Evolutionary conservation across 2,888 invertebrate species (phyloP).

Genomic region (Phragmatobia fuliginosa): DNA sequence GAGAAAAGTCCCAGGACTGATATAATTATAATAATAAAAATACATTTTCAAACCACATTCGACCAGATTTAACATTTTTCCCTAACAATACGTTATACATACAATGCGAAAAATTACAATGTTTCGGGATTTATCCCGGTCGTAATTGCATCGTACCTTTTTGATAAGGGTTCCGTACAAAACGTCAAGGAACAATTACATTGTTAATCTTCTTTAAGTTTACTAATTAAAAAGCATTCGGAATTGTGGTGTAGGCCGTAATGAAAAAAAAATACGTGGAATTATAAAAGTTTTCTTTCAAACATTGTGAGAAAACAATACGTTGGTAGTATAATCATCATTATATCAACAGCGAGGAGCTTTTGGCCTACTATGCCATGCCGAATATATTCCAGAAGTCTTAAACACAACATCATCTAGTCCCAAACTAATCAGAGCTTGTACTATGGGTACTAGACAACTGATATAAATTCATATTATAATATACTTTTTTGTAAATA

Average conservation of each 20-base stretch:
- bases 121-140: background rate
- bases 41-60: background rate
- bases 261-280: background rate
- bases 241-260: slow-evolving; percentile 10
- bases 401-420: too few relatives aligned
- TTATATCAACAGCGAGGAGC: too few relatives aligned
- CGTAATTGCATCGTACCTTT: slow-evolving; percentile 15
- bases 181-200: slow-evolving; percentile 9
- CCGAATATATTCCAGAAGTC: too few relatives aligned
- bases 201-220: slow-evolving; percentile 4
- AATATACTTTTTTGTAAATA: too few relatives aligned
- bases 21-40: background rate
- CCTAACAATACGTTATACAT: background rate
- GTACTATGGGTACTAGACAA: too few relatives aligned
- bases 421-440: too few relatives aligned
- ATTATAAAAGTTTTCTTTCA: background rate
- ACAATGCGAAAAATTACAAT: slow-evolving; percentile 1
- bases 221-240: slow-evolving; percentile 7
- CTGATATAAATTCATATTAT: too few relatives aligned
- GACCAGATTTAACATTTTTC: background rate
- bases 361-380: too few relatives aligned
- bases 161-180: slow-evolving; percentile 12
- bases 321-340: too few relatives aligned
- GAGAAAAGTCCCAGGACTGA: background rate
- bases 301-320: background rate